A percentile compares a stretch with the other conserved stretches of the same genome.
phyloP scores from a whole-genome alignment of 2,797 vertebrate genomes.

The Sebastes hubbsi region DNA sequence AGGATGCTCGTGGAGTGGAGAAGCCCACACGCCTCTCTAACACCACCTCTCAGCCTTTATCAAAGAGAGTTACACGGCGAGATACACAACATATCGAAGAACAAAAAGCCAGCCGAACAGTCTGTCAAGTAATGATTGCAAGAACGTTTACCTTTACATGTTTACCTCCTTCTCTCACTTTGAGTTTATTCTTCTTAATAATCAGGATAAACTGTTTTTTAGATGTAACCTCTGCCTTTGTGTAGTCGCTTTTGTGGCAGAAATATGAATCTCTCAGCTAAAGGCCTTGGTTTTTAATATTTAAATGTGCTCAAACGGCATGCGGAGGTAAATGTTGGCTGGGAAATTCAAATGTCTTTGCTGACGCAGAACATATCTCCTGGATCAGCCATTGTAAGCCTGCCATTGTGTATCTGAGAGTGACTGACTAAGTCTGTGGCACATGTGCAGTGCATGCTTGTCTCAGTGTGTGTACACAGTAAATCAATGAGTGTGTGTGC shows the following conservation, averaged over 20 bases:
- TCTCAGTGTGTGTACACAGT: conserved; percentile 57
- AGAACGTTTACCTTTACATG: background rate
- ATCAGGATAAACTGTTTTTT: background rate
- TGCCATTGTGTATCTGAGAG: conserved; percentile 72
- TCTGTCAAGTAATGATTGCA: background rate
- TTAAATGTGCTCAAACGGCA: conserved; percentile 23
- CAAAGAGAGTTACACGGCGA: background rate
- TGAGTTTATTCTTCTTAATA: background rate
- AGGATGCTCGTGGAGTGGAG: conserved; percentile 25
- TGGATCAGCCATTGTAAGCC: conserved; percentile 76
- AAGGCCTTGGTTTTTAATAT: conserved; percentile 41
- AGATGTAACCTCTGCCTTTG: background rate
- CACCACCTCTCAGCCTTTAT: conserved; percentile 24
- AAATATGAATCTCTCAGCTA: background rate
- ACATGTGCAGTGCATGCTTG: conserved; percentile 64
- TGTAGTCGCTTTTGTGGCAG: background rate
- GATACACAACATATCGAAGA: background rate
- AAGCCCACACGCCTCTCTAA: conserved; percentile 45
- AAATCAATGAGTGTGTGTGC: conserved; percentile 52
- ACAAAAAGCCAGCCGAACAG: background rate
- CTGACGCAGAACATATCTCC: conserved; percentile 76
- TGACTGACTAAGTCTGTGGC: conserved; percentile 74
- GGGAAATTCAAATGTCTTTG: conserved; percentile 73
- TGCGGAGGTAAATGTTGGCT: conserved; percentile 65
- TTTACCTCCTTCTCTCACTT: background rate